phyloP scores from a whole-genome alignment of 2,888 invertebrate genomes.

The Rapana venosa region DNA sequence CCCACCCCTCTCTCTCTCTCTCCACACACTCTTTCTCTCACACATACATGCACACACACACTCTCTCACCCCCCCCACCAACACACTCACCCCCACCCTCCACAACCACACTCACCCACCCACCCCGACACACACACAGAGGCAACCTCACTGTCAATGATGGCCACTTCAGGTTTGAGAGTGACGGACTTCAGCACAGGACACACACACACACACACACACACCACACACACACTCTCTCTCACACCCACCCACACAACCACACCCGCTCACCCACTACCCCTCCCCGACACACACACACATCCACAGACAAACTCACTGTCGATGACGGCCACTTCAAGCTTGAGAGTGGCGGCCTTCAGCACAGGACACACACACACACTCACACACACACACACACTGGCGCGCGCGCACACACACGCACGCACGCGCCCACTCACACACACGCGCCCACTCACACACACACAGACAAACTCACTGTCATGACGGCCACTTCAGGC shows the following conservation, averaged over 20 bases:
- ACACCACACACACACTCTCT: no score
- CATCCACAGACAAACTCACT: conserved; percentile 77
- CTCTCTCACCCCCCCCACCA: no score
- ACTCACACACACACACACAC: conserved; percentile 78
- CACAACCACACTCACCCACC: neutral
- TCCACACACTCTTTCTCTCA: no score
- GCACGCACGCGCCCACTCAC: neutral
- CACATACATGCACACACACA: no score
- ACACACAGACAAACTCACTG: conserved; percentile 81
- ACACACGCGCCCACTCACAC: neutral
- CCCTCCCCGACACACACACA: conserved; percentile 81
- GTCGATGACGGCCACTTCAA: neutral
- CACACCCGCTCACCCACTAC: no score
- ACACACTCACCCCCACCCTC: neutral
- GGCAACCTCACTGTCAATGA: conserved; percentile 78
- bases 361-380: conserved; percentile 80
- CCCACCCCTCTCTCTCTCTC: no score
- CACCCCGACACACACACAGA: no score
- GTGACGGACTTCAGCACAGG: no score
- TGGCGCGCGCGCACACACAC: neutral
- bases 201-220: conserved; percentile 80
- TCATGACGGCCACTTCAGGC: conserved; percentile 95
- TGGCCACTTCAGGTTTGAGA: neutral
- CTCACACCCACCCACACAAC: neutral
- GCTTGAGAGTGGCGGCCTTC: conserved; percentile 11